Evolutionary conservation across 2,888 invertebrate species (phyloP), one percentile per base, ranked within the genome.

Genomic region (Cerceris ruficornis): DNA sequence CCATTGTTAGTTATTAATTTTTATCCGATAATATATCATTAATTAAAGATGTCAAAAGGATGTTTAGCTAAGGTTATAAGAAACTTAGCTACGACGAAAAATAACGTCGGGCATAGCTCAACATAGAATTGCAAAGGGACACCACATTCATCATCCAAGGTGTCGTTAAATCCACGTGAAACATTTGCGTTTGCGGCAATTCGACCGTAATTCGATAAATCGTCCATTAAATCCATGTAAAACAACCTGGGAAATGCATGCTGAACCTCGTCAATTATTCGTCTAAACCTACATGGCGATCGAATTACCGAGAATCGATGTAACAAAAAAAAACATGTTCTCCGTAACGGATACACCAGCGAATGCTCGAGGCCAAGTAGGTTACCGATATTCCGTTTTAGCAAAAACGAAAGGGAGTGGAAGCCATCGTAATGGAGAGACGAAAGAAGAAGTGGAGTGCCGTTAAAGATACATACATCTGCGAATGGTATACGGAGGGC

Each of bases 381-480:
- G 71, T 68, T 62, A 69, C 28, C 49, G 58, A 72, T 4, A n/a
- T 17, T 69, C 69, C 39, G 55, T 62, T 28, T 28, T 74, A 59
- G 42, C 54, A 59, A 72, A 62, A 74, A 70, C 52, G 59, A 13
- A 13, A 54, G 17, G 13, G 13, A 9, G 49, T 6, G 15, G 15
- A 14, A 50, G 11, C 6, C 55, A 13, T 43, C 13, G 52, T 1
- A 9, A 49, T 7, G 8, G 14, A 43, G 14, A 55, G 0, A 14
- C 8, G 11, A 15, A 55, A 59, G 49, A 55, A 59, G 49, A 49
- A 41, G 57, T 13, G 14, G 61, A 52, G 55, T 7, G 43, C 41
- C 59, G 67, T 66, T 74, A 62, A 73, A 77, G 68, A 75, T 75
- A 82, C 72, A 65, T 62, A 55, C 54, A 41, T 55, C 42, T 55